Evolutionary conservation across 2,113 vertebrate genomes (phyloP).

Genomic region (Capreolus pygargus): DNA sequence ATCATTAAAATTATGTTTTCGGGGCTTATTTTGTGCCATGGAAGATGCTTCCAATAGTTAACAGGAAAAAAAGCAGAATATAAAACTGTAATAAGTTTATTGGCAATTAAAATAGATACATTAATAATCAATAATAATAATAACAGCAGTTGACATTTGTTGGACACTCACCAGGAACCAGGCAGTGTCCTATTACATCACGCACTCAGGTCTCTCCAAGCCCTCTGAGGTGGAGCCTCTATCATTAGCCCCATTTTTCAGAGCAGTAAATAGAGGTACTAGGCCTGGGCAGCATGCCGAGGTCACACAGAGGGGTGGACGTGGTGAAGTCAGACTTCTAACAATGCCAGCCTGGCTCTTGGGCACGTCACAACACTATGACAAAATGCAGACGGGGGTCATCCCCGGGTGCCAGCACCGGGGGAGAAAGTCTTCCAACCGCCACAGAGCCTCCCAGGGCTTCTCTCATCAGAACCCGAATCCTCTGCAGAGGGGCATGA

Average conservation of each 20-base stretch:
- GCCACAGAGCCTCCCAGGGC: neutral
- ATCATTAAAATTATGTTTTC: neutral
- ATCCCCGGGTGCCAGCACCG: neutral
- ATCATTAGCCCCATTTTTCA: neutral
- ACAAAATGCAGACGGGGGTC: neutral
- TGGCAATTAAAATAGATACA: neutral
- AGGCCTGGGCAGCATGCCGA: neutral
- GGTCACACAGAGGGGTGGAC: neutral
- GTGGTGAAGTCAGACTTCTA: neutral
- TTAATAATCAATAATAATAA: neutral
- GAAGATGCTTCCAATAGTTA: neutral
- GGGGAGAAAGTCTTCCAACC: neutral
- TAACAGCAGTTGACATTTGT: neutral
- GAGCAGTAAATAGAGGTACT: neutral
- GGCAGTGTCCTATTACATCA: neutral
- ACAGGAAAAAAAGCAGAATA: neutral
- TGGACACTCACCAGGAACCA: neutral
- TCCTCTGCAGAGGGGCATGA: too few relatives aligned
- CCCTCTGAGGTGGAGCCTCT: neutral
- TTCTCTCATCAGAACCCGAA: neutral
- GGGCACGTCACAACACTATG: rapidly evolving
- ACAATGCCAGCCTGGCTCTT: neutral
- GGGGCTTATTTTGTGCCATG: neutral
- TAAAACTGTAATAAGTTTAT: neutral
- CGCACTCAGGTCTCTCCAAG: neutral